Conservation (phyloP, 2,888 invertebrate species). For the Meghimatium bilineatum region DNA sequence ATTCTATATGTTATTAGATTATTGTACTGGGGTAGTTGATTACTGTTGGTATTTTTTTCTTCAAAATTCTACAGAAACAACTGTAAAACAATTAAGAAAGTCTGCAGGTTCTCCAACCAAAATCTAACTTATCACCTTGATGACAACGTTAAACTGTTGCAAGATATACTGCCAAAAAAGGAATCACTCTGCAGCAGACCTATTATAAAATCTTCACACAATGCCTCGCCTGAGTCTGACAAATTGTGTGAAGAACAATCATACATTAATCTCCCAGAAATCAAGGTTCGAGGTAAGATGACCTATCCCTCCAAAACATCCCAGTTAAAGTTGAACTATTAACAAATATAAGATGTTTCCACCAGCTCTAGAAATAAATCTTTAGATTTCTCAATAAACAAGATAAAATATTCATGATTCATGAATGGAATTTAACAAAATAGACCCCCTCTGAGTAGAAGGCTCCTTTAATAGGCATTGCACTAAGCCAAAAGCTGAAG, state of each 20-base stretch:
- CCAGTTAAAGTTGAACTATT: too few species aligned
- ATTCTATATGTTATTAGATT: too few species aligned
- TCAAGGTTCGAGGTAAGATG: conserved; percentile 48
- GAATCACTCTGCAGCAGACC: conserved; percentile 68
- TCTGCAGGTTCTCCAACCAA: conserved; percentile 40
- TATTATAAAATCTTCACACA: conserved; percentile 47
- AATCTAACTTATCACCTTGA: neutral
- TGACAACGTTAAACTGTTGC: conserved; percentile 49
- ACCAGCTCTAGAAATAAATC: too few species aligned
- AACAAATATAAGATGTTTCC: too few species aligned
- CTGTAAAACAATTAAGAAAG: conserved; percentile 44
- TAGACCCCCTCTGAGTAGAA: too few species aligned
- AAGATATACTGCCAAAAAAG: conserved; percentile 69
- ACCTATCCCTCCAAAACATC: too few species aligned
- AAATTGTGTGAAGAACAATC: conserved; percentile 22
- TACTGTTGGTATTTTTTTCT: neutral
- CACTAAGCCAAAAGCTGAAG: too few species aligned
- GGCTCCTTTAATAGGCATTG: too few species aligned
- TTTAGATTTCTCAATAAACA: too few species aligned
- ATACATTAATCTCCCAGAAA: conserved; percentile 50
- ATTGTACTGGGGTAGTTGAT: too few species aligned
- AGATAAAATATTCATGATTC: too few species aligned
- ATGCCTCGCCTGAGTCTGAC: conserved; percentile 39
- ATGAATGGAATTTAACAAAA: too few species aligned
- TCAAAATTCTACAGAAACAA: conserved; percentile 19